Percentiles rank a stretch among this genome's conserved stretches.
Evolutionary conservation across 2,113 vertebrate genomes (phyloP).

Genomic region (Oxygymnocypris stewartii): DNA sequence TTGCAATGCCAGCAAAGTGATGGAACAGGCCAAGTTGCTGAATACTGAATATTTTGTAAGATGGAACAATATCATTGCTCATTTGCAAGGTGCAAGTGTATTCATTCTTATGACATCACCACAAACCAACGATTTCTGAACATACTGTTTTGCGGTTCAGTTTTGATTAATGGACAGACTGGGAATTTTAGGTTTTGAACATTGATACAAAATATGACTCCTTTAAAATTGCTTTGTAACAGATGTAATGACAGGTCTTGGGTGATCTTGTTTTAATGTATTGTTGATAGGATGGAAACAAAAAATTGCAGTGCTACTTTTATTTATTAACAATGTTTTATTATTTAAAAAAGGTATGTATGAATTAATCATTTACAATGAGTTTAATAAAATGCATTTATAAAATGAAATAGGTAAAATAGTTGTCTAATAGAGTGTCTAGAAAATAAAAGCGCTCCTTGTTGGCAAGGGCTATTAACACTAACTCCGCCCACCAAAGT

Average conservation of each 20-base stretch:
- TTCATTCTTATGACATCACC: not conserved
- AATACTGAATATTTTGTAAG: not conserved
- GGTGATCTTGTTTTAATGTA: not conserved
- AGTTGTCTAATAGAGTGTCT: too few species aligned
- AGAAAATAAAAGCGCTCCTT: too few species aligned
- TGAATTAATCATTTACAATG: not conserved
- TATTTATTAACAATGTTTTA: not conserved
- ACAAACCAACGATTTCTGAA: not conserved
- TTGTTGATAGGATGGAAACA: not conserved
- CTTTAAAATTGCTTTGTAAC: not conserved
- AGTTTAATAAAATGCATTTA: not conserved
- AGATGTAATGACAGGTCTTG: not conserved
- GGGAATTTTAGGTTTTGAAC: not conserved
- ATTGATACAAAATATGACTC: too few species aligned
- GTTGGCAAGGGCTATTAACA: too few species aligned
- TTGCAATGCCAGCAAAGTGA: conserved; percentile 1
- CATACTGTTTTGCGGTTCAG: not conserved
- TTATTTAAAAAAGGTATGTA: not conserved
- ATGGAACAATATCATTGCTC: not conserved
- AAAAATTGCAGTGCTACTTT: too few species aligned
- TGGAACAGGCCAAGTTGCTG: not conserved
- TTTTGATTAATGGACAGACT: not conserved
- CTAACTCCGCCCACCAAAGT: too few species aligned
- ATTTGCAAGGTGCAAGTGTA: not conserved
- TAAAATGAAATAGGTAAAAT: not conserved